phyloP scores from a whole-genome alignment of 2,888 invertebrate species.

The Platerodrilus igneus region DNA sequence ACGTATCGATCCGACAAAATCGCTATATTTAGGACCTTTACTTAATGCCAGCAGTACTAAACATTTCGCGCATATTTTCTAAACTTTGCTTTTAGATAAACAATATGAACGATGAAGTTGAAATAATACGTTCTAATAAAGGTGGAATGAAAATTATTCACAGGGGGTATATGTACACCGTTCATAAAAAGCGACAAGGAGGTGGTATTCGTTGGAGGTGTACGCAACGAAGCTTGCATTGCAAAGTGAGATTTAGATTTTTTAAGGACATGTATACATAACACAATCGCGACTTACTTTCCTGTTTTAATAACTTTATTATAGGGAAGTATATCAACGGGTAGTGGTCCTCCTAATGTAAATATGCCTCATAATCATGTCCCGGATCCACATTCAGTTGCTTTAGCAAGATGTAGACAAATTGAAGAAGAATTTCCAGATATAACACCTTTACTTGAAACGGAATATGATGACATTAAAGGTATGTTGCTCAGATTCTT shows the following conservation, averaged over 20 bases:
- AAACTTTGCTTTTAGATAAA: conserved; percentile 3
- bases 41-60: conserved; percentile 28
- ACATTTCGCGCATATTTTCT: conserved; percentile 17
- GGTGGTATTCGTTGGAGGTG: conserved; percentile 50
- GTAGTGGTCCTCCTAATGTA: conserved; percentile 40
- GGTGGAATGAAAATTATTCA: conserved; percentile 50
- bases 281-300: background rate
- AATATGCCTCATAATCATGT: conserved; percentile 49
- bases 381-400: conserved; percentile 46
- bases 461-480: conserved; percentile 26
- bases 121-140: conserved; percentile 48
- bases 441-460: conserved; percentile 18
- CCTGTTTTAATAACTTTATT: conserved; percentile 14
- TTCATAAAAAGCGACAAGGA: conserved; percentile 47
- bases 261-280: no score
- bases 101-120: conserved; percentile 28
- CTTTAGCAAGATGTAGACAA: conserved; percentile 39
- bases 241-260: conserved; percentile 43
- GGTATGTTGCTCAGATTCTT: conserved; percentile 22
- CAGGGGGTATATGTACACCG: conserved; percentile 49
- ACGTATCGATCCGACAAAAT: conserved; percentile 30
- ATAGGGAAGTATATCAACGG: conserved; percentile 45
- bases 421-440: conserved; percentile 25
- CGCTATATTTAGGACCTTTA: conserved; percentile 34
- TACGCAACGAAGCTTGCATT: conserved; percentile 46